These are phyloP conservation scores for Lissonota sp. DNA, from an alignment of 2,888 invertebrate species.

Conservation along the genomic window DNA sequence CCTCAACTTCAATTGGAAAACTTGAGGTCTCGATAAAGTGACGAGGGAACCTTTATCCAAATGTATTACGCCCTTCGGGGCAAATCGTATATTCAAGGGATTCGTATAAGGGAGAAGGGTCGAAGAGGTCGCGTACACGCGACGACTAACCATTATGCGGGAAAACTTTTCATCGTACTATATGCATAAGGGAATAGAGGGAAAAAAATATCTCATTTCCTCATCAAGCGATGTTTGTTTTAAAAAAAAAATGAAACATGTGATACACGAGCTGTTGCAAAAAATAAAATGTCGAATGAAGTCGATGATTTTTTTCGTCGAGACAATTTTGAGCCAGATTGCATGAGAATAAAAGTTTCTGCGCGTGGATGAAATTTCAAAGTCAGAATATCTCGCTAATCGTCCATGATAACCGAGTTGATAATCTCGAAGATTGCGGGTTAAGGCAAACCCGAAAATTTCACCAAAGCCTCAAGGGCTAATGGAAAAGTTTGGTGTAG, in stretches of 20 bases:
- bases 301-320: too few relatives aligned
- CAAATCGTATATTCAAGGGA: background rate
- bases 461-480: slow-evolving; percentile 34
- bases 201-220: slow-evolving; percentile 12
- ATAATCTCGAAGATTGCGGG: background rate
- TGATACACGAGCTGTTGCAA: background rate
- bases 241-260: slow-evolving; percentile 1
- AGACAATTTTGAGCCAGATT: background rate
- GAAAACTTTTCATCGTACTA: slow-evolving; percentile 5
- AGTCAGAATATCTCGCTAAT: background rate
- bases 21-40: slow-evolving; percentile 29
- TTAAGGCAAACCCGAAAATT: slow-evolving; percentile 10
- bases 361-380: background rate
- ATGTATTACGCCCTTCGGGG: slow-evolving; percentile 3
- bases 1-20: slow-evolving; percentile 34
- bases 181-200: background rate
- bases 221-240: slow-evolving; percentile 1
- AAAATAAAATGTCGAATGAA: slow-evolving; percentile 7
- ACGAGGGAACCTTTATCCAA: slow-evolving; percentile 8
- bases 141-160: slow-evolving; percentile 16
- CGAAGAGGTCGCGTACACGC: slow-evolving; percentile 19
- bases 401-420: background rate
- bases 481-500: slow-evolving; percentile 17
- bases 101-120: slow-evolving; percentile 4
- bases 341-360: background rate